A percentile compares a stretch with the other conserved stretches of the same genome.
These are phyloP conservation scores for Vireo griseus DNA, from an alignment of 2,797 vertebrate genomes.

Conservation along the genomic window DNA sequence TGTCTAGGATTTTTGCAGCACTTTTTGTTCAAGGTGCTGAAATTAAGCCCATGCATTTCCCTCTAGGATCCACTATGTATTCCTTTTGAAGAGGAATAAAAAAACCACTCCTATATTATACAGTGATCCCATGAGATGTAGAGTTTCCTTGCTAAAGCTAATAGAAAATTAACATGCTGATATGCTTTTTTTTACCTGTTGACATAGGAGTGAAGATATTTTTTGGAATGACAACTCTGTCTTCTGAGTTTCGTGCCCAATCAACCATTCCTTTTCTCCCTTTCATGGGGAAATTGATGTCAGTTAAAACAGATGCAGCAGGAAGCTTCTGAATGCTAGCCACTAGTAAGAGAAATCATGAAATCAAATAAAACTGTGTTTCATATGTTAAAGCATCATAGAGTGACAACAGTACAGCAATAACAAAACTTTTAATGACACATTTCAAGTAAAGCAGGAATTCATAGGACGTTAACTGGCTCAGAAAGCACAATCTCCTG, in stretches of 20 bases:
- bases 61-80: background rate
- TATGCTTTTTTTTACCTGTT: conserved; percentile 80
- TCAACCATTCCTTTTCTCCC: conserved; percentile 99
- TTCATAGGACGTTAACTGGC: background rate
- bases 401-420: background rate
- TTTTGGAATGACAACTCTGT: conserved; percentile 97
- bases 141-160: background rate
- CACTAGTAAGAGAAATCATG: conserved; percentile 76
- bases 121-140: background rate
- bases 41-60: background rate
- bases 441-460: background rate
- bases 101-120: background rate
- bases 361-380: background rate
- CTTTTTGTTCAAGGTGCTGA: background rate
- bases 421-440: background rate
- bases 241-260: conserved; percentile 98
- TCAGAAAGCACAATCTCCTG: background rate
- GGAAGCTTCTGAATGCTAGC: conserved; percentile 98
- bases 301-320: conserved; percentile 93
- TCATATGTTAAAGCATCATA: background rate
- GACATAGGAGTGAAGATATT: conserved; percentile 93
- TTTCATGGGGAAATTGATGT: conserved; percentile 99
- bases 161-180: background rate
- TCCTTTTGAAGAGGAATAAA: background rate
- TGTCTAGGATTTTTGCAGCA: background rate